Conservation (phyloP, 1,140 invertebrate species). For the Episyrphus balteatus region DNA sequence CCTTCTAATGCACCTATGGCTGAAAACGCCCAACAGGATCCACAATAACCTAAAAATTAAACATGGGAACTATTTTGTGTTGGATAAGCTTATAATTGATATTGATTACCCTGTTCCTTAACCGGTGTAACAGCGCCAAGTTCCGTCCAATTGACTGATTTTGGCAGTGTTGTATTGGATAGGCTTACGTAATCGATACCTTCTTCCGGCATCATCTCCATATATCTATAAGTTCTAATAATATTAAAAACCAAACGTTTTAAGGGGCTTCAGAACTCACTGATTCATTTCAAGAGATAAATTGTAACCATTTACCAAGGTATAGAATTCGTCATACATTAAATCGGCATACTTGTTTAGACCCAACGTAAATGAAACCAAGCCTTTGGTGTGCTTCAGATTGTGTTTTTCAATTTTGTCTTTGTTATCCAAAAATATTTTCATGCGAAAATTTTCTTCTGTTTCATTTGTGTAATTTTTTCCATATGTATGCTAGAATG, state of each 20-base stretch:
- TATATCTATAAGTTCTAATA: too few species aligned
- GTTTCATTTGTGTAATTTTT: constrained; percentile 59
- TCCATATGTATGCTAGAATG: constrained; percentile 35
- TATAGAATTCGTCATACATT: constrained; percentile 71
- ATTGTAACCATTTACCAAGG: constrained; percentile 71
- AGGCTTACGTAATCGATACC: too few species aligned
- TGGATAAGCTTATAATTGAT: too few species aligned
- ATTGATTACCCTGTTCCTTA: constrained; percentile 47
- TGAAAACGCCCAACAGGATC: constrained; percentile 46
- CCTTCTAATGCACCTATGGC: constrained; percentile 62
- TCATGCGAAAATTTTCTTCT: constrained; percentile 74
- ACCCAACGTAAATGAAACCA: constrained; percentile 52
- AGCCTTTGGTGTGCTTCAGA: constrained; percentile 51
- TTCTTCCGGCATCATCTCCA: too few species aligned
- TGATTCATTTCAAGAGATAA: too few species aligned
- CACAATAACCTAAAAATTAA: constrained; percentile 40
- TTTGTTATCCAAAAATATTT: constrained; percentile 79
- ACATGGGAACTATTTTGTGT: too few species aligned
- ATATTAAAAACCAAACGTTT: too few species aligned
- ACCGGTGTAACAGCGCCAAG: constrained; percentile 58
- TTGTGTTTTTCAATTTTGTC: constrained; percentile 80
- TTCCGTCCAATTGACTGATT: constrained; percentile 53
- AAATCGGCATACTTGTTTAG: constrained; percentile 79
- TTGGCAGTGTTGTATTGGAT: constrained; percentile 21
- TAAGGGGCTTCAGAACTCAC: too few species aligned